A percentile compares a stretch with the other conserved stretches of the same genome.
Conservation (phyloP, 2,797 vertebrate genomes). For the Leucoraja ocellata region DNA sequence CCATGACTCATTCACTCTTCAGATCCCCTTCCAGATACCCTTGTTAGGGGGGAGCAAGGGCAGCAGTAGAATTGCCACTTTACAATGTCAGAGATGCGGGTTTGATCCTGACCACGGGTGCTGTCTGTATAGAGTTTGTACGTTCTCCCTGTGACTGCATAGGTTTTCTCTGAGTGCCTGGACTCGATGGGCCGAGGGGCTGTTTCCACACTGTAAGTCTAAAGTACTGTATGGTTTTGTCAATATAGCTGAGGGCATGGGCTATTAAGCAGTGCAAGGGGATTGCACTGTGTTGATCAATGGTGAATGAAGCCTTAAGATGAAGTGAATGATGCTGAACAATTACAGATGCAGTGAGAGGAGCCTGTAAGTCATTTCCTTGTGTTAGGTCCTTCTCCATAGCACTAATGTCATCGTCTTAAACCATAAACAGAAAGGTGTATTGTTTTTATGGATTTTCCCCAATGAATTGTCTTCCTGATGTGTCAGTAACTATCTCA, state of each 20-base stretch:
- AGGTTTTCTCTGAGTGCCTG: too few species aligned
- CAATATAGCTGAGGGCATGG: background rate
- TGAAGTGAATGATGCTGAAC: background rate
- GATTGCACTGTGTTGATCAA: background rate
- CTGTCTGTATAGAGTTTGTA: too few species aligned
- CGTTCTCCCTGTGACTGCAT: too few species aligned
- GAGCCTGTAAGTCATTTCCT: background rate
- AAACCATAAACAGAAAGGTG: background rate
- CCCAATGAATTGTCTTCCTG: background rate
- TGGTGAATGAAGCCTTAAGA: conserved; percentile 1
- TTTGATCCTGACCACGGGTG: too few species aligned
- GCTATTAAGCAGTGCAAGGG: background rate
- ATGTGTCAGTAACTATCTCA: conserved; percentile 16
- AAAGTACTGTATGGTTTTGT: background rate
- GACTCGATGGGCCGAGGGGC: too few species aligned
- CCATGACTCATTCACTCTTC: too few species aligned
- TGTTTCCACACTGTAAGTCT: too few species aligned
- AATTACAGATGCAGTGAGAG: background rate
- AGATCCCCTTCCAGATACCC: too few species aligned
- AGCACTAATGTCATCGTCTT: conserved; percentile 1
- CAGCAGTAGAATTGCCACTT: too few species aligned
- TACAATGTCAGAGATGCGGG: too few species aligned
- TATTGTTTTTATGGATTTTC: conserved; percentile 5
- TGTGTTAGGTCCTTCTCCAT: conserved; percentile 6
- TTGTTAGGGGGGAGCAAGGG: too few species aligned